Conservation (phyloP, 2,797 vertebrate genomes). For the Catamblyrhynchus diadema region DNA sequence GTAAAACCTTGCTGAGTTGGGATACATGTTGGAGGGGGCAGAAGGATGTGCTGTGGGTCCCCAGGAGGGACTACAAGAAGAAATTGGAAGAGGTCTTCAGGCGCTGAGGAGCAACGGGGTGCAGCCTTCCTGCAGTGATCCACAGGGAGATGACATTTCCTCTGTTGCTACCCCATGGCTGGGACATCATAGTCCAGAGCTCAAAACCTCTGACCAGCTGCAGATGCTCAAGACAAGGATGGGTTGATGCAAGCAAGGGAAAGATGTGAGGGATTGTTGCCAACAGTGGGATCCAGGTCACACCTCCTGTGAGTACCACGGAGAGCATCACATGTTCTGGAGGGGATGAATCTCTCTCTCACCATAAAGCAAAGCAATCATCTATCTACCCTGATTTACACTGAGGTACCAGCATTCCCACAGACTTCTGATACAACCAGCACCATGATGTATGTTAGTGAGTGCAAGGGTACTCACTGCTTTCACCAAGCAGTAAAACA, state of each 20-base stretch:
- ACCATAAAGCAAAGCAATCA: background rate
- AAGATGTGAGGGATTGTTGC: background rate
- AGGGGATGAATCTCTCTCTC: background rate
- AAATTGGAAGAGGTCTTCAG: accelerated
- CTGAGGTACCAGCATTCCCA: background rate
- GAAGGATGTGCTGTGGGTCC: accelerated
- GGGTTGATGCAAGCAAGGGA: background rate
- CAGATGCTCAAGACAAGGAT: background rate
- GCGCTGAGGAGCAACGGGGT: accelerated
- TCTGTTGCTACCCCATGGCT: background rate
- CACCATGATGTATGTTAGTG: background rate
- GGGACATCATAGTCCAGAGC: background rate
- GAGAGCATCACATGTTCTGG: background rate
- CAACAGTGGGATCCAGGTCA: background rate
- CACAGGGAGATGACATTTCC: accelerated
- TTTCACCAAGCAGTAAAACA: background rate
- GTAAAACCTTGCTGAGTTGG: background rate
- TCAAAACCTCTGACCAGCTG: background rate
- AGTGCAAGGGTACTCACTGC: background rate
- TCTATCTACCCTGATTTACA: background rate
- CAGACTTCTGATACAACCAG: background rate
- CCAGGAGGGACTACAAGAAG: no score
- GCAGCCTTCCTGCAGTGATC: background rate
- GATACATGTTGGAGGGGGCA: accelerated
- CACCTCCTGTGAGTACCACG: accelerated